Percentiles rank a stretch among this genome's conserved stretches.
Evolutionary conservation across 2,888 invertebrate genomes (phyloP).

Genomic region (Andrena minutula): DNA sequence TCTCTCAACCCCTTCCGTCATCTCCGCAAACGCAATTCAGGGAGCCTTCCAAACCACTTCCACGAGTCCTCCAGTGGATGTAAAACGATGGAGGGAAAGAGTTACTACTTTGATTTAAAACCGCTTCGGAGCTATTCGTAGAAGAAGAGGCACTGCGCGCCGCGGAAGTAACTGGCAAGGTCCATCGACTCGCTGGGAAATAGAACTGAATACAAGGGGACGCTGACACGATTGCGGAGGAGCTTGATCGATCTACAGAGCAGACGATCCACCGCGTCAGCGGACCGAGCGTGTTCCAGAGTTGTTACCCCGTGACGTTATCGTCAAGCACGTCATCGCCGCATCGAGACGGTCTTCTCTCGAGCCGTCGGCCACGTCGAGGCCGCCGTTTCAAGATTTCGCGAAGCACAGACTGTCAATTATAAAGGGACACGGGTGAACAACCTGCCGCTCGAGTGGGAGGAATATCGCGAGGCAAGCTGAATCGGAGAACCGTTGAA

Average conservation of each 20-base stretch:
- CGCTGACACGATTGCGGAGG: background rate
- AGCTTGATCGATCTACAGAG: conserved; percentile 10
- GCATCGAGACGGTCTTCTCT: background rate
- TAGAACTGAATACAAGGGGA: background rate
- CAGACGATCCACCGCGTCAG: background rate
- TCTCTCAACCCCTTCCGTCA: background rate
- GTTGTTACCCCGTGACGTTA: conserved; percentile 30
- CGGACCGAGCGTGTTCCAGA: background rate
- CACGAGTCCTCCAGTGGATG: too few relatives aligned
- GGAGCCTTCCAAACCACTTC: too few relatives aligned
- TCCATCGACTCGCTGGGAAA: background rate
- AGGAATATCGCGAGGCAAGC: background rate
- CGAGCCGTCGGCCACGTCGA: background rate
- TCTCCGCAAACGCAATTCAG: background rate
- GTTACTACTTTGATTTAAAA: too few relatives aligned
- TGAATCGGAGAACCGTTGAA: background rate
- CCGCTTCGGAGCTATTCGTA: too few relatives aligned
- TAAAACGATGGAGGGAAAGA: background rate
- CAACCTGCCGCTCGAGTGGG: background rate
- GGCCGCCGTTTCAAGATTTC: background rate
- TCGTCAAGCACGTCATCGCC: background rate
- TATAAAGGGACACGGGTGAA: background rate
- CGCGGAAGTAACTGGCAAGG: background rate
- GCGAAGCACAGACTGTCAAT: conserved; percentile 21
- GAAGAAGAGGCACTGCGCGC: too few relatives aligned